Evolutionary conservation across 2,888 invertebrate species (phyloP).

Genomic region (Apocheima hispidaria): DNA sequence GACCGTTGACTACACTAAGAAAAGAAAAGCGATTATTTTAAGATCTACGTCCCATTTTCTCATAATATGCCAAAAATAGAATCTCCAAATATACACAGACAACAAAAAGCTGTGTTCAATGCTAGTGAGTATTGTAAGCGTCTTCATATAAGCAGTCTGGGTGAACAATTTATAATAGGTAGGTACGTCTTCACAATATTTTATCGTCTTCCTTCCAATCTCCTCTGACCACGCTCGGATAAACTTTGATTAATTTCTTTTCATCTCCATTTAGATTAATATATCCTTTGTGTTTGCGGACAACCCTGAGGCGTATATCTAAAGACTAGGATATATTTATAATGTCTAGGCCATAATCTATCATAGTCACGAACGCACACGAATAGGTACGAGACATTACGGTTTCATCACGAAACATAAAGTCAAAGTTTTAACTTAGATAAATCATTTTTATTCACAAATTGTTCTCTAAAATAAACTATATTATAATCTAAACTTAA

Average conservation of each 20-base stretch:
- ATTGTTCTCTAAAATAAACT: too few relatives aligned
- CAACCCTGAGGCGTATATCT: slow-evolving; percentile 1
- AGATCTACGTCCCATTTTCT: background rate
- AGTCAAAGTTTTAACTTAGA: too few relatives aligned
- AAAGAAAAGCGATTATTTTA: slow-evolving; percentile 1
- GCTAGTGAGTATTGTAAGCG: slow-evolving; percentile 17
- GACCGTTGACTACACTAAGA: background rate
- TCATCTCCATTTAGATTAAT: slow-evolving; percentile 54
- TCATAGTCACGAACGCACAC: too few relatives aligned
- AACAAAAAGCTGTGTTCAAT: slow-evolving; percentile 12
- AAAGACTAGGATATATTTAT: background rate
- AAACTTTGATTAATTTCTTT: slow-evolving; percentile 61
- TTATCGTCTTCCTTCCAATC: slow-evolving; percentile 37
- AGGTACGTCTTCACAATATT: slow-evolving; percentile 19
- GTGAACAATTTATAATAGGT: slow-evolving; percentile 4
- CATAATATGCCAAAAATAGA: slow-evolving; percentile 8
- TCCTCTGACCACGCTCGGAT: slow-evolving; percentile 46
- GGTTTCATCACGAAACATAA: too few relatives aligned
- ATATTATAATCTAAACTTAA: too few relatives aligned
- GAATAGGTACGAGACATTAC: too few relatives aligned
- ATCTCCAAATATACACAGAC: slow-evolving; percentile 7
- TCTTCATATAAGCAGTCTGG: slow-evolving; percentile 7
- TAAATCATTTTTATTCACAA: too few relatives aligned
- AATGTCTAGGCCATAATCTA: too few relatives aligned
- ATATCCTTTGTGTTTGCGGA: slow-evolving; percentile 45